Percentiles rank a stretch among this genome's conserved stretches.
phyloP scores from a whole-genome alignment of 2,797 vertebrate species.

The Hapalemur alaotrensis region DNA sequence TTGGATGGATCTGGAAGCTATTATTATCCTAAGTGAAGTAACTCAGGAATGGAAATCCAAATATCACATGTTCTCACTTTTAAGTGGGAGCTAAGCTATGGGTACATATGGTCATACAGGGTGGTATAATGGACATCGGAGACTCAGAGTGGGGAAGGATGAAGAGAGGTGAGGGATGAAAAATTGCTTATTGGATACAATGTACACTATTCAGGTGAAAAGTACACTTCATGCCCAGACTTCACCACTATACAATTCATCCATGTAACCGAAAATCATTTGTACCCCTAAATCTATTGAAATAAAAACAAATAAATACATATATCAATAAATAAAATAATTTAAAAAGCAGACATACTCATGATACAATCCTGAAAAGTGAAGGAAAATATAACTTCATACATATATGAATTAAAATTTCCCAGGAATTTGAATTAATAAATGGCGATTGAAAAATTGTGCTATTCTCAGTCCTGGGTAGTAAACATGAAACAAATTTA shows the following conservation, averaged over 20 bases:
- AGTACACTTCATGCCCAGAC: background rate
- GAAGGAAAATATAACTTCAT: background rate
- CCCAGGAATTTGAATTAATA: background rate
- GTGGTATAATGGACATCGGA: background rate
- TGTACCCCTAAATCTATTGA: background rate
- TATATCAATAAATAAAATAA: background rate
- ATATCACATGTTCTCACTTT: background rate
- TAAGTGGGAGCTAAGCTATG: background rate
- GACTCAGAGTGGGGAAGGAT: background rate
- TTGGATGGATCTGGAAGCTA: background rate
- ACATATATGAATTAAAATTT: conserved; percentile 23
- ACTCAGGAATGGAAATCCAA: background rate
- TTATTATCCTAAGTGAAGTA: background rate
- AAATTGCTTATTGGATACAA: background rate
- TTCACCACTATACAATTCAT: background rate
- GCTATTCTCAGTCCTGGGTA: background rate
- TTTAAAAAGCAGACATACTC: background rate
- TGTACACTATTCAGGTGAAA: background rate
- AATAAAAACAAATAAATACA: background rate
- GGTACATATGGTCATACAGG: background rate
- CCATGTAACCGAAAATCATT: background rate
- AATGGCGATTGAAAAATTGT: background rate
- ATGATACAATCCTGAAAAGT: background rate
- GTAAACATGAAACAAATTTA: background rate
- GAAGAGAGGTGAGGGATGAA: background rate